phyloP scores from a whole-genome alignment of 2,797 vertebrate genomes.

The Ctenochaetus hawaiiensis region DNA sequence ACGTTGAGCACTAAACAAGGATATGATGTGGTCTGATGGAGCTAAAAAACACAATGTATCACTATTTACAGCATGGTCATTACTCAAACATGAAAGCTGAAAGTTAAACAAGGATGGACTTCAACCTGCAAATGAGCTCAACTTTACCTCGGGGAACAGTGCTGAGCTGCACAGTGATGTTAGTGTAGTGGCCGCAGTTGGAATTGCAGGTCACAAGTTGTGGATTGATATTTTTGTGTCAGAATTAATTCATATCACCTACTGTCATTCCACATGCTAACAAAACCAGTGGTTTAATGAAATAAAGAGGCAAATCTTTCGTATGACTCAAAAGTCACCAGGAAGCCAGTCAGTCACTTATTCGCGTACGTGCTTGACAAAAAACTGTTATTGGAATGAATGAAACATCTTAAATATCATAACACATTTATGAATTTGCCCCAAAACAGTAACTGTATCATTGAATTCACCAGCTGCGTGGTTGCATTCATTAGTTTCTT shows the following conservation, averaged over 20 bases:
- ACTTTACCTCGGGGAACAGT: neutral
- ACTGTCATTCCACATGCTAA: neutral
- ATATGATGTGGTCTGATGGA: constrained; percentile 1
- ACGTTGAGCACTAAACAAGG: neutral
- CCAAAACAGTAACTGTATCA: too few species aligned
- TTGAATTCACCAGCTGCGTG: too few species aligned
- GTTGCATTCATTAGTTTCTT: too few species aligned
- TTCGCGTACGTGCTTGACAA: neutral
- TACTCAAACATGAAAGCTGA: neutral
- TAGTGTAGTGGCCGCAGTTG: too few species aligned
- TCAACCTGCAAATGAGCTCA: neutral
- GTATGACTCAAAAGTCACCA: neutral
- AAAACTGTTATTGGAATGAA: neutral
- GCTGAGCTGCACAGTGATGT: neutral
- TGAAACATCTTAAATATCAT: neutral
- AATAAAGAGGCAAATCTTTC: neutral
- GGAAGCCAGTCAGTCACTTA: neutral
- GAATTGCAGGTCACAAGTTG: neutral
- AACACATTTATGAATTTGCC: too few species aligned
- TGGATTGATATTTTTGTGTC: neutral
- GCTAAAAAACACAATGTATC: neutral
- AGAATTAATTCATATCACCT: neutral
- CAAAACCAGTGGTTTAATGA: neutral
- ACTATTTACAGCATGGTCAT: neutral
- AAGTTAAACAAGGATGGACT: too few species aligned